Conservation (phyloP, 2,888 invertebrate genomes). For the Epiblema foenella region DNA sequence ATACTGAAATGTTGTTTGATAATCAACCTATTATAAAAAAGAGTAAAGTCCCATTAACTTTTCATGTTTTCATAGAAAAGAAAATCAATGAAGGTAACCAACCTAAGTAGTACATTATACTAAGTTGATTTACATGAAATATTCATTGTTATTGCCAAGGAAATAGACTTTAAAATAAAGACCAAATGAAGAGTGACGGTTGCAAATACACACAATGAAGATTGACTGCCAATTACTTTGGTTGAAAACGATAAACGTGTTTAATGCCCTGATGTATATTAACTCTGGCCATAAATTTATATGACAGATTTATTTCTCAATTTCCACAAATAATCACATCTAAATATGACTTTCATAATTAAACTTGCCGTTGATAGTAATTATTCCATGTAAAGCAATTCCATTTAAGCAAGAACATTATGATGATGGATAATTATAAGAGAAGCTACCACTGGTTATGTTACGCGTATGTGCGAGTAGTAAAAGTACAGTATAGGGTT, state of each 20-base stretch:
- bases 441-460: neutral
- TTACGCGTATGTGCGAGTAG: neutral
- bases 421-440: neutral
- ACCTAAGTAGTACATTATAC: neutral
- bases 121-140: slow-evolving; percentile 9
- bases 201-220: slow-evolving; percentile 39
- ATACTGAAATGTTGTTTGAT: neutral
- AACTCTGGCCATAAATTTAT: slow-evolving; percentile 27
- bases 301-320: slow-evolving; percentile 29
- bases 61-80: neutral
- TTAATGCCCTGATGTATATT: slow-evolving; percentile 17
- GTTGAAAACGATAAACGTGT: slow-evolving; percentile 36
- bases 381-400: neutral
- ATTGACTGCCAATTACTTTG: slow-evolving; percentile 38
- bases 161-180: slow-evolving; percentile 23
- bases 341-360: neutral
- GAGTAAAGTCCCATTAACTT: neutral
- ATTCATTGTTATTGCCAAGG: slow-evolving; percentile 24
- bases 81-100: neutral
- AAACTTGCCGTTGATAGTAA: neutral
- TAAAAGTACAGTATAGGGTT: neutral
- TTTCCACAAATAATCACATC: slow-evolving; percentile 20
- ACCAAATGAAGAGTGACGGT: slow-evolving; percentile 31
- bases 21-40: too few relatives aligned
- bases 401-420: neutral